Conservation (phyloP, 2,797 vertebrate species). For the Ceryle rudis region DNA sequence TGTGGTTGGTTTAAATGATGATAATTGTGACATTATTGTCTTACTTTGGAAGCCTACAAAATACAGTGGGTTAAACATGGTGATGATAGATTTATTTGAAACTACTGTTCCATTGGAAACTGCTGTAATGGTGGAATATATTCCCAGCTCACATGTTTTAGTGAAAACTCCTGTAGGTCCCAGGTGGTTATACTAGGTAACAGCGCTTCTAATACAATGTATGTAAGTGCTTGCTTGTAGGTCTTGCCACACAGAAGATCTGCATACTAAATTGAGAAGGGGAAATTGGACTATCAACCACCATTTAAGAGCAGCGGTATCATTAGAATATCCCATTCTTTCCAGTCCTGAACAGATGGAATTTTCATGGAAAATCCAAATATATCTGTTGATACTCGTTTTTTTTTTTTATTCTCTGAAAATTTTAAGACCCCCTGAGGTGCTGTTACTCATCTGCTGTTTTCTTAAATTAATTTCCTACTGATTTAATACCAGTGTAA, state of each 20-base stretch:
- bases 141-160: background rate
- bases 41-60: background rate
- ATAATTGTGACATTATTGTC: background rate
- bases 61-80: background rate
- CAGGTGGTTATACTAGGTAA: background rate
- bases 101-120: background rate
- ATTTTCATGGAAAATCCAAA: background rate
- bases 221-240: accelerated
- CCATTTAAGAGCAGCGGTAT: background rate
- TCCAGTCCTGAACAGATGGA: background rate
- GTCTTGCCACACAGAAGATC: background rate
- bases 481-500: background rate
- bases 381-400: background rate
- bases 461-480: background rate
- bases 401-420: background rate
- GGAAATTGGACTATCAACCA: background rate
- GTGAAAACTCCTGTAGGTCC: background rate
- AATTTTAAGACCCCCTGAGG: background rate
- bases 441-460: background rate
- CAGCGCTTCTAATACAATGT: background rate
- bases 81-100: background rate
- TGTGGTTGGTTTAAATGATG: slow-evolving; percentile 15
- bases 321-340: background rate
- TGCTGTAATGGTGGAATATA: background rate
- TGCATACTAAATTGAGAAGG: background rate